phyloP scores from a whole-genome alignment of 2,888 invertebrate genomes.

The Nomada ferruginata region DNA sequence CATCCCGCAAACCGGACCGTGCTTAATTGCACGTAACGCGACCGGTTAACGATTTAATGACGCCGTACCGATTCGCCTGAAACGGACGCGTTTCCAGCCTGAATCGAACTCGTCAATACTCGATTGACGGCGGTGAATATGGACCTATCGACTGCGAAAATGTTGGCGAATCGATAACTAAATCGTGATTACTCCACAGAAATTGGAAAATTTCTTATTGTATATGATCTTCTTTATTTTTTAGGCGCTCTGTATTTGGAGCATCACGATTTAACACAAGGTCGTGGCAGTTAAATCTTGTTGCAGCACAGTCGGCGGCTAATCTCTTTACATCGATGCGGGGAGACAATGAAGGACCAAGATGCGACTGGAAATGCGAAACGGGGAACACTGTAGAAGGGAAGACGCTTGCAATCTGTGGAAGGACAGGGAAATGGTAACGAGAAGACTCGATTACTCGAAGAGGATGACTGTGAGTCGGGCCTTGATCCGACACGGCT shows the following conservation, averaged over 20 bases:
- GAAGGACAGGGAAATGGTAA: conserved; percentile 52
- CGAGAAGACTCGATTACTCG: conserved; percentile 42
- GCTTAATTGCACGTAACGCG: conserved; percentile 59
- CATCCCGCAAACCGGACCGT: conserved; percentile 34
- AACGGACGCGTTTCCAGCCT: neutral
- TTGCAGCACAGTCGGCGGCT: conserved; percentile 60
- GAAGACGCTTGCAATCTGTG: neutral
- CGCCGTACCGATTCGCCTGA: conserved; percentile 14
- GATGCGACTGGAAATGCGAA: neutral
- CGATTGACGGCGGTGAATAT: neutral
- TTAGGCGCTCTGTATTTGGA: conserved; percentile 4
- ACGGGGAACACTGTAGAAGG: neutral
- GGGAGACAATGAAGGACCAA: neutral
- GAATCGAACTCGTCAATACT: conserved; percentile 2
- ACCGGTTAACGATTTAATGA: conserved; percentile 52
- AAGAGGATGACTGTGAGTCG: neutral
- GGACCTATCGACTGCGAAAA: no score
- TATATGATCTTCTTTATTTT: neutral
- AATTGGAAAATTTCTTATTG: neutral
- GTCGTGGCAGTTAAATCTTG: conserved; percentile 24
- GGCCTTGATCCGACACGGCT: conserved; percentile 22
- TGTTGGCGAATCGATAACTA: conserved; percentile 4
- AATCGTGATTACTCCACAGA: neutral
- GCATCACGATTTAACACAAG: neutral
- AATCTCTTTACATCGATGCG: conserved; percentile 58